phyloP scores from a whole-genome alignment of 1,140 invertebrate species.

The Drosophila guanche region DNA sequence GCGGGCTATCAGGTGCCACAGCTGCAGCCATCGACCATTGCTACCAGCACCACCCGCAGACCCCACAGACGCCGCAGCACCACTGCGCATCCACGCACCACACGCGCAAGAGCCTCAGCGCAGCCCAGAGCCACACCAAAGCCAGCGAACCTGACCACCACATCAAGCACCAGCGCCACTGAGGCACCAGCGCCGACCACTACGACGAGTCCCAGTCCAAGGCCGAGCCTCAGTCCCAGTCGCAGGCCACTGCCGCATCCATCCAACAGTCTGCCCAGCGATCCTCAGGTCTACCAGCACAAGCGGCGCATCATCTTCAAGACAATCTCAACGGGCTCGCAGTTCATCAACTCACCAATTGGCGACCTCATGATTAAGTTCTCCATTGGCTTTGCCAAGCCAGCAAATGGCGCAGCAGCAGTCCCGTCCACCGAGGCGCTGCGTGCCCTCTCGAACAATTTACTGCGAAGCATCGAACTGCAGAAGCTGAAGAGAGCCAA shows the following conservation, averaged over 20 bases:
- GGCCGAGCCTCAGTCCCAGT: conserved; percentile 1
- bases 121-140: conserved; percentile 48
- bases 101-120: conserved; percentile 35
- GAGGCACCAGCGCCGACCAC: conserved; percentile 6
- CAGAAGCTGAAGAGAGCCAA: conserved; percentile 53
- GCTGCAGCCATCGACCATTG: neutral
- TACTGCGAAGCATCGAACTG: conserved; percentile 54
- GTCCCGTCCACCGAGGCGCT: conserved; percentile 43
- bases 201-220: conserved; percentile 14
- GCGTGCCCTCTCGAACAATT: conserved; percentile 52
- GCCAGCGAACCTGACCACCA: conserved; percentile 29
- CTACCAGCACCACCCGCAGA: conserved; percentile 16
- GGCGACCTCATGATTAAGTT: conserved; percentile 79
- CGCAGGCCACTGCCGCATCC: conserved; percentile 7
- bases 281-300: conserved; percentile 65
- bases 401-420: conserved; percentile 10
- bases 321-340: conserved; percentile 74
- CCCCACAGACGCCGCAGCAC: conserved; percentile 24
- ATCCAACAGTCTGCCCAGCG: conserved; percentile 25
- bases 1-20: conserved; percentile 36
- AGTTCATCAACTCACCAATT: conserved; percentile 72
- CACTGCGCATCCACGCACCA: conserved; percentile 32
- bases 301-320: conserved; percentile 76
- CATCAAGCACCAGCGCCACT: conserved; percentile 8
- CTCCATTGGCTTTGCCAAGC: conserved; percentile 73